A percentile compares a stretch with the other conserved stretches of the same genome.
Conservation (phyloP, 1,140 invertebrate genomes). For the Aphis craccivora region DNA sequence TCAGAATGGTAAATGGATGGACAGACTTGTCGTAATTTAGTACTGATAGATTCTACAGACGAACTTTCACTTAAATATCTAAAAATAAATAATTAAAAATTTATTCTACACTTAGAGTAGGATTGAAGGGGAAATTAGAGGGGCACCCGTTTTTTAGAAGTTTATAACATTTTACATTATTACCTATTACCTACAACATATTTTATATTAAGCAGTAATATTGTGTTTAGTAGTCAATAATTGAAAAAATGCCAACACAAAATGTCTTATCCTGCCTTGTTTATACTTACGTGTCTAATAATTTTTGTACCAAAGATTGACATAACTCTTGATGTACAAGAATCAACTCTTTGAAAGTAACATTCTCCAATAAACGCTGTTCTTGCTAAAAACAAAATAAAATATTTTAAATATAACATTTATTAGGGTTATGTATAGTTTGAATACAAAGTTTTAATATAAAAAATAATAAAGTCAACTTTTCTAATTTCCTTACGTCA, state of each 20-base stretch:
- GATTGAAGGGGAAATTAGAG: not conserved
- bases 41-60: constrained; percentile 88
- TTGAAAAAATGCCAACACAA: not conserved
- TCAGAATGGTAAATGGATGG: constrained; percentile 93
- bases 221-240: not conserved
- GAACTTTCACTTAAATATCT: constrained; percentile 94
- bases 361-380: constrained; percentile 32
- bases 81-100: constrained; percentile 59
- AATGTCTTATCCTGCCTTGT: not conserved
- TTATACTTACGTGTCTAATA: constrained; percentile 47
- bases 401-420: not conserved
- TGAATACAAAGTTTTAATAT: not conserved
- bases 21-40: constrained; percentile 87
- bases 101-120: not conserved
- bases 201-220: not conserved
- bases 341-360: constrained; percentile 42
- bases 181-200: not conserved
- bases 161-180: not conserved
- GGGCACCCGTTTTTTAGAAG: not conserved
- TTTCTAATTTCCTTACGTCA: constrained; percentile 64
- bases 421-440: not conserved
- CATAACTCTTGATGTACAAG: constrained; percentile 47
- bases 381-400: constrained; percentile 42
- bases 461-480: not conserved
- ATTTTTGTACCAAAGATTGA: constrained; percentile 51